Conservation (phyloP, 2,113 vertebrate genomes). For the Anarrhichthys ocellatus region DNA sequence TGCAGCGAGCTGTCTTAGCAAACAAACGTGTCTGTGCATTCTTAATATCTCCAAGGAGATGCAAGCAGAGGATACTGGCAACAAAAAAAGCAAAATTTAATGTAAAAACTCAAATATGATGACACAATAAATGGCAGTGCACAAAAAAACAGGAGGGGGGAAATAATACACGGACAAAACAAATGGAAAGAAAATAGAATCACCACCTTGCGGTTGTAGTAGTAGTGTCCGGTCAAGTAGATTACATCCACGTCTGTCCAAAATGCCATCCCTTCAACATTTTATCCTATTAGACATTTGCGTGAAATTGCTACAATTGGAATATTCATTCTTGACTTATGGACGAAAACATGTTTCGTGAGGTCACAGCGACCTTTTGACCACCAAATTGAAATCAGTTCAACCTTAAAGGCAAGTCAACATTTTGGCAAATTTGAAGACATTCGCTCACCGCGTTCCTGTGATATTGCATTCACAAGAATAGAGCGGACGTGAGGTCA, state of each 20-base stretch:
- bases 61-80: background rate
- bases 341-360: background rate
- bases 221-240: background rate
- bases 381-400: background rate
- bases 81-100: conserved; percentile 7
- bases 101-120: conserved; percentile 9
- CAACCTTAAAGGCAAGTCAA: background rate
- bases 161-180: conserved; percentile 17
- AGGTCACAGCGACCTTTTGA: background rate
- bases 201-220: background rate
- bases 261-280: background rate
- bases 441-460: background rate
- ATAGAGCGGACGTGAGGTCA: background rate
- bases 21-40: conserved; percentile 48
- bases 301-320: background rate
- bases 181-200: background rate
- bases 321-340: background rate
- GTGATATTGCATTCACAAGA: background rate
- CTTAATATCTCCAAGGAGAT: conserved; percentile 28
- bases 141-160: conserved; percentile 32
- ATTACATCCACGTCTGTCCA: background rate
- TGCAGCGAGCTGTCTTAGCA: conserved; percentile 46
- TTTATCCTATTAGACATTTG: background rate
- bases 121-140: background rate
- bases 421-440: background rate